Percentiles rank a stretch among this genome's conserved stretches.
Conservation (phyloP, 2,888 invertebrate species). For the Pristionchus japonicus region DNA sequence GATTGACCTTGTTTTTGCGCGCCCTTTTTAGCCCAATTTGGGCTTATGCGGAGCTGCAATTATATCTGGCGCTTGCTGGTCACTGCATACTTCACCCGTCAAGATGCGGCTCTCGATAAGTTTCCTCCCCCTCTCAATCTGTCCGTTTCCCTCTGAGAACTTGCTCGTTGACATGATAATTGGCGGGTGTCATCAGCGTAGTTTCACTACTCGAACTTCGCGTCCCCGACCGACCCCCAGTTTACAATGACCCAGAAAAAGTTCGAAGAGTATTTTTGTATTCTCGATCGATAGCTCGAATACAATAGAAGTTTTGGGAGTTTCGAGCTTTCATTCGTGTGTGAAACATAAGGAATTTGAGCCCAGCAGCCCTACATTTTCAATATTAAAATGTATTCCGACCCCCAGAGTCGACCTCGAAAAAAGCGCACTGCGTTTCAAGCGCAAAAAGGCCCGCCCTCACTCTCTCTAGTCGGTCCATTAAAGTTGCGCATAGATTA, state of each 20-base stretch:
- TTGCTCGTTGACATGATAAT: not conserved
- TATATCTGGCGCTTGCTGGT: not conserved
- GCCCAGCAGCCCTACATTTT: no score
- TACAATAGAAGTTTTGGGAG: not conserved
- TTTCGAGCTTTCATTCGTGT: not conserved
- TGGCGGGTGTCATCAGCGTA: not conserved
- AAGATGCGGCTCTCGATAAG: conserved; percentile 30
- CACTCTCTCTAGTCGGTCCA: not conserved
- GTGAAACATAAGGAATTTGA: not conserved
- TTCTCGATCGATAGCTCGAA: no score
- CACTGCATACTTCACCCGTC: not conserved
- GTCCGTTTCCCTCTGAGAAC: not conserved
- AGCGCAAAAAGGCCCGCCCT: conserved; percentile 19
- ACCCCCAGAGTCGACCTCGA: conserved; percentile 5
- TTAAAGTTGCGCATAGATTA: conserved; percentile 39
- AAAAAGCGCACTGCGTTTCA: not conserved
- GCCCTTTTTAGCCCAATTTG: not conserved
- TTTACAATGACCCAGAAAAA: not conserved
- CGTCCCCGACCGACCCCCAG: not conserved
- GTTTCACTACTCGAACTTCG: conserved; percentile 16
- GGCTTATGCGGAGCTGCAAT: not conserved
- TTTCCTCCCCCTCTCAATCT: not conserved
- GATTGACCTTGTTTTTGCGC: not conserved
- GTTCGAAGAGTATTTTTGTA: not conserved
- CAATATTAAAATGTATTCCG: not conserved